Base-by-base conservation (phyloP, 2,888 invertebrate genomes). In the Ommatoiulus sabulosus region DNA sequence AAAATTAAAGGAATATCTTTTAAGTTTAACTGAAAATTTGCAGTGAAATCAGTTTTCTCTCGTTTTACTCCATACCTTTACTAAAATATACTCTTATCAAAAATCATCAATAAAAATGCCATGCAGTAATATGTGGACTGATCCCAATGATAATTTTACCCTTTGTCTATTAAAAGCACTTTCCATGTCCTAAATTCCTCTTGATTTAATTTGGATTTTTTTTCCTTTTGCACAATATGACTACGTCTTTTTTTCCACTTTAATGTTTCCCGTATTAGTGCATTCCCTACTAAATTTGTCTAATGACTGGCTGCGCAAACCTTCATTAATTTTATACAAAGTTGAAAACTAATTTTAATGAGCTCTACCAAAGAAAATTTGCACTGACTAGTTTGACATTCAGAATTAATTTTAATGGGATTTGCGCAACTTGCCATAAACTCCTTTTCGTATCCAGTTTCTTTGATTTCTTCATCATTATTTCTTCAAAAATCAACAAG, bases 401-500 rank as follows among this genome's bases (percentile, higher is more conserved):
- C 80, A 35, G 80, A 35, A 80, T 80, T 80, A 35, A 20, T 43
- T 80, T 35, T 80, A 72, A 72, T 8, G 72, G 12, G 10, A 72
- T 24, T 80, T 80, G 80, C 35, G 35, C 80, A 80, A 35, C 35
- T 80, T 35, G 80, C 24, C 80, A 80, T 80, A 63, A 63, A 20
- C 63, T n/a, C 63, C 7, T 63, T 63, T n/a, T 63, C 63, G 17
- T 63, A 63, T 63, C 63, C n/a, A 63, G 20, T 63, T 63, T 80
- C 15, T 80, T 43, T 43, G 80, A 80, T 80, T 80, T 80, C 80
- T 80, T 80, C 80, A 80, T 80, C 80, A 80, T 80, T 80, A 80
- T 80, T 80, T 80, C 80, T 80, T 80, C 80, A 35, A 80, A 52
- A 80, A 80, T 80, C 24, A 80, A 80, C 80, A 80, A 80, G 80